These are phyloP conservation scores for Tetramorium parvispinum DNA, from an alignment of 1,140 invertebrate genomes.

Conservation along the genomic window DNA sequence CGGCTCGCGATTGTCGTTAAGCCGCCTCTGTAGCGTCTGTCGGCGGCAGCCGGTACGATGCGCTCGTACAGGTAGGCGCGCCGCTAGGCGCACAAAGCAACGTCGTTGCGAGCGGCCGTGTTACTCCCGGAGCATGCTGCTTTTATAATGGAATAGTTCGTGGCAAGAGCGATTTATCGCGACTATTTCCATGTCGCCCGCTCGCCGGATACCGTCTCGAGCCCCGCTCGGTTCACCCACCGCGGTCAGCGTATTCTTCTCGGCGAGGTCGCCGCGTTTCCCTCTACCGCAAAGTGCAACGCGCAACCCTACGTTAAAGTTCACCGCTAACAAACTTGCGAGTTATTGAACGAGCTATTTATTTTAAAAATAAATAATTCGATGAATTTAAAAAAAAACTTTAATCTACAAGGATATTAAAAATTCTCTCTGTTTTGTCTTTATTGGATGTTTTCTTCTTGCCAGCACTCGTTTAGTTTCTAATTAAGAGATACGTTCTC, in stretches of 20 bases:
- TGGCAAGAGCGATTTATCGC: constrained; percentile 79
- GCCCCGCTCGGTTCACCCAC: constrained; percentile 24
- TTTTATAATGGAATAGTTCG: constrained; percentile 80
- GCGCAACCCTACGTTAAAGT: constrained; percentile 32
- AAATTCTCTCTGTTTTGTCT: background rate
- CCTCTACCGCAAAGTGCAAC: constrained; percentile 15
- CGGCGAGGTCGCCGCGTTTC: constrained; percentile 50
- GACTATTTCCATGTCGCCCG: constrained; percentile 79
- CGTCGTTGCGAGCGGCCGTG: constrained; percentile 70
- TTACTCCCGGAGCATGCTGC: constrained; percentile 71
- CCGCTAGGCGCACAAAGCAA: constrained; percentile 74
- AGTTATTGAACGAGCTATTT: background rate
- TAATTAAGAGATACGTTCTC: background rate
- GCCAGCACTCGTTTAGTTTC: background rate
- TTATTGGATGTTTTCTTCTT: background rate
- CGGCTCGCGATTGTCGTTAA: constrained; percentile 69
- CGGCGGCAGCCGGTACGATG: constrained; percentile 60
- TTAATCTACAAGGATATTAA: background rate
- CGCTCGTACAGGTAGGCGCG: constrained; percentile 73
- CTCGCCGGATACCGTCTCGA: constrained; percentile 68
- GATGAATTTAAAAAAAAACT: too few relatives aligned
- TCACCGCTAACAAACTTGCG: background rate
- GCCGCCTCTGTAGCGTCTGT: constrained; percentile 58
- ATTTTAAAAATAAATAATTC: background rate
- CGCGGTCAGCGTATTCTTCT: constrained; percentile 65